Evolutionary conservation across 2,888 invertebrate genomes (phyloP).

Genomic region (Cryptocephalus primarius): DNA sequence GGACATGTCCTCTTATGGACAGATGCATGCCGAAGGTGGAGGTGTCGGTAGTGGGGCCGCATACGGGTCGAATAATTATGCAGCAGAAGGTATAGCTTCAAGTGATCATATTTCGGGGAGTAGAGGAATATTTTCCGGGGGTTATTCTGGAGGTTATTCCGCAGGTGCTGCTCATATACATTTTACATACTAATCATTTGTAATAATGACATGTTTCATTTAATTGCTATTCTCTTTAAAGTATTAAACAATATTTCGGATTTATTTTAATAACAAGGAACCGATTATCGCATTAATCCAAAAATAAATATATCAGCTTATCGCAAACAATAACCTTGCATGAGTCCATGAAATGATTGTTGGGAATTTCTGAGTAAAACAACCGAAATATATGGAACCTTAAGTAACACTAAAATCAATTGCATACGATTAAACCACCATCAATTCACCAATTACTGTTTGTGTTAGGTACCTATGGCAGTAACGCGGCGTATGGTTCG

Average conservation of each 20-base stretch:
- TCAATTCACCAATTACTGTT: too few species aligned
- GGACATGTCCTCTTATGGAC: constrained; percentile 14
- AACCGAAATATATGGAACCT: too few species aligned
- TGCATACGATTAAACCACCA: too few species aligned
- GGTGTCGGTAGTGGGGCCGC: constrained; percentile 9
- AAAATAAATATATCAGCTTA: neutral
- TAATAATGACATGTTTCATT: too few species aligned
- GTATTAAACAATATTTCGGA: too few species aligned
- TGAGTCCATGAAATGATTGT: neutral
- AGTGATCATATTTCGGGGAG: constrained; percentile 8
- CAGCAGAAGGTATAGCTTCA: constrained; percentile 10
- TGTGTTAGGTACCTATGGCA: too few species aligned
- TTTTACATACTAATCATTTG: neutral
- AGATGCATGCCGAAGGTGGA: constrained; percentile 13
- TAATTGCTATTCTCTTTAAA: too few species aligned
- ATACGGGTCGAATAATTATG: constrained; percentile 4
- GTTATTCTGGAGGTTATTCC: constrained; percentile 5
- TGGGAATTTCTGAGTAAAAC: too few species aligned
- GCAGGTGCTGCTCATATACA: neutral
- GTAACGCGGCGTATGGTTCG: neutral
- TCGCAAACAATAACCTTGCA: neutral
- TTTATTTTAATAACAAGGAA: too few species aligned
- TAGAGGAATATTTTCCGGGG: neutral
- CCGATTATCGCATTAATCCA: too few species aligned
- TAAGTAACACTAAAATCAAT: too few species aligned